Base-by-base conservation (phyloP, 1,140 invertebrate genomes). In the Aphidius ervi region DNA sequence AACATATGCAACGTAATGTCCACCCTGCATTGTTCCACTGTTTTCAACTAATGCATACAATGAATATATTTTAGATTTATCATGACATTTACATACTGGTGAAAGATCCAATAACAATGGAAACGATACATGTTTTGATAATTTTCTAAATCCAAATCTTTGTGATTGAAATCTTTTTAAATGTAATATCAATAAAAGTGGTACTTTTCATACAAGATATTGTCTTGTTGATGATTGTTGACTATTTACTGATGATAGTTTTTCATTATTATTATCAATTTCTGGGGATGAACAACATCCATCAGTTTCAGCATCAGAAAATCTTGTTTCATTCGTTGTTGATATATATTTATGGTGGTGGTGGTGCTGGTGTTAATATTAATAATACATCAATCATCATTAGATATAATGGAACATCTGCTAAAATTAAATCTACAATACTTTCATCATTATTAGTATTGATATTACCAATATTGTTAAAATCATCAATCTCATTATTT, bases 1-100 rank as follows among this genome's bases (percentile, higher is more conserved):
- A 2, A 93, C 91, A 72, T 95, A 99, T 6, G 95, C 94, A n/a
- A 95, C 90, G 73, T 99, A 99, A 79, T 99, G 97, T 5, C 96
- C 97, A 53, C 92, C 90, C 67, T 90, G 87, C 64, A 97, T 85
- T 10, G 87, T 87, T 4, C 97, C 97, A 60, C 88, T 90, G 72
- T 99, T 97, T 71, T 95, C 94, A 10, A 99, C 95, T 6, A 99
- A 86, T 5, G 94, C 96, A 72, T 97, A 99, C 20, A 99, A 80
- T 0, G 92, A 88, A 77, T 99, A 99, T 23, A 94, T 73, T 37
- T 84, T 85, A 37, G 80, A 75, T 72, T 89, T 86, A 53, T 87
- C 85, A 67, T 90, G 85, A 46, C 88, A 86, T 52, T 90, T 91
- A 69, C 94, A 97, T 73, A 94, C 96, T 9, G 95, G 93, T 31